Evolutionary conservation across 2,888 invertebrate genomes (phyloP), one percentile per base, ranked within the genome.

Genomic region (Drosophila bunnanda): DNA sequence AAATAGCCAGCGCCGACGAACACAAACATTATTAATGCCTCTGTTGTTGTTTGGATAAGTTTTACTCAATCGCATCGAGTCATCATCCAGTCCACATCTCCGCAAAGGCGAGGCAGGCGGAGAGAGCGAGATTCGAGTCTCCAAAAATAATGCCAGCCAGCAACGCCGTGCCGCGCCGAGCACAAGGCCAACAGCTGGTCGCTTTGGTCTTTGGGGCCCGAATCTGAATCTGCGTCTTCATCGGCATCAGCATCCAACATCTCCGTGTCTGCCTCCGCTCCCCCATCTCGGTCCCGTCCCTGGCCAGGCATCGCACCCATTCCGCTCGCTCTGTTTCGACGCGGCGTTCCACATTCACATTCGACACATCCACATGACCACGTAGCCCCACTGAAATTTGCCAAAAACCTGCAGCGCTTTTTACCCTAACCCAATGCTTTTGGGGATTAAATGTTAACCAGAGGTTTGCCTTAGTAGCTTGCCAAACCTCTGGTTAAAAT

Each of bases 1-100:
- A 71, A 71, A 71, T 56, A 71, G 75, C 75, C 55, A 75, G 50
- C 70, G 54, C 73, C 61, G 22, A n/a, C 53, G 62, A 53, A 53
- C 75, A 52, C 67, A 71, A 64, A 64, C 68, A 71, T 66, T 71
- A 71, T 67, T 57, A 75, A 68, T 75, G 68, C 68, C 54, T 54
- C 32, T 73, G 68, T 75, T 71, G 76, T 71, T 71, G 71, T 71
- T 71, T 71, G 76, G 76, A 75, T 71, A 75, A 75, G 68, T 71
- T 75, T 71, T 71, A 67, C 71, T 71, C 76, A 71, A 75, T 71
- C 75, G 71, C 68, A 75, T 46, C 56, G 71, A 56, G 75, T 73
- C 68, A 71, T 68, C 75, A 67, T 70, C 71, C 71, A 71, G 71
- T 56, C 71, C 44, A 38, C 56, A 55, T 4, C n/a, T 56, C 56